These are phyloP conservation scores for Caiman crocodilus DNA, from an alignment of 2,797 vertebrate genomes.

Conservation along the genomic window DNA sequence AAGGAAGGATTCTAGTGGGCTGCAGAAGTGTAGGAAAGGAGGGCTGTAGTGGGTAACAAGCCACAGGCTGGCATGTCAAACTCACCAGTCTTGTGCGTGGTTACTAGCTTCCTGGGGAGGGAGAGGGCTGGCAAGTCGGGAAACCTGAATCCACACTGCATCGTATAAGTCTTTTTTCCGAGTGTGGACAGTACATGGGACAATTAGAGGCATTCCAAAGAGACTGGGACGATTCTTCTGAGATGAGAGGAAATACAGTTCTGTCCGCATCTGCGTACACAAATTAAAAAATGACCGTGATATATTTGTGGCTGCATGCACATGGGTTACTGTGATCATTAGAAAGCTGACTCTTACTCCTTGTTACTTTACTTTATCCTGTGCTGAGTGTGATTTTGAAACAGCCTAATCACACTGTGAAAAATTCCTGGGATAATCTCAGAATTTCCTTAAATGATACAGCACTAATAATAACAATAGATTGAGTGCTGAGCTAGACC, in stretches of 20 bases:
- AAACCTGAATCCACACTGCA: conserved; percentile 97
- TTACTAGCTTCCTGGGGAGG: conserved; percentile 99
- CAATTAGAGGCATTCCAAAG: conserved; percentile 98
- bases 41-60: rapidly evolving
- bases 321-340: rapidly evolving
- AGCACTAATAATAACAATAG: background rate
- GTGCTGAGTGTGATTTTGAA: background rate
- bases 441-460: background rate
- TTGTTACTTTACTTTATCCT: background rate
- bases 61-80: background rate
- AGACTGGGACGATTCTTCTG: conserved; percentile 98
- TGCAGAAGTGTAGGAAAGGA: no score
- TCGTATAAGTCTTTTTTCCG: conserved; percentile 96
- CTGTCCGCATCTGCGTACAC: conserved; percentile 91
- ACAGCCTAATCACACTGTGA: background rate
- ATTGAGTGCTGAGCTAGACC: background rate
- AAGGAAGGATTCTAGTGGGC: background rate
- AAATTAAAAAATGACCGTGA: background rate
- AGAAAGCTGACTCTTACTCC: background rate
- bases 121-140: conserved; percentile 95
- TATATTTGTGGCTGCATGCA: rapidly evolving
- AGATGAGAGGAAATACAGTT: conserved; percentile 96
- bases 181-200: conserved; percentile 95
- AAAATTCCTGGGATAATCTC: rapidly evolving
- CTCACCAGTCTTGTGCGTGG: conserved; percentile 98